Base-by-base conservation (phyloP, 2,888 invertebrate genomes). In the Argyra leucocephala region DNA sequence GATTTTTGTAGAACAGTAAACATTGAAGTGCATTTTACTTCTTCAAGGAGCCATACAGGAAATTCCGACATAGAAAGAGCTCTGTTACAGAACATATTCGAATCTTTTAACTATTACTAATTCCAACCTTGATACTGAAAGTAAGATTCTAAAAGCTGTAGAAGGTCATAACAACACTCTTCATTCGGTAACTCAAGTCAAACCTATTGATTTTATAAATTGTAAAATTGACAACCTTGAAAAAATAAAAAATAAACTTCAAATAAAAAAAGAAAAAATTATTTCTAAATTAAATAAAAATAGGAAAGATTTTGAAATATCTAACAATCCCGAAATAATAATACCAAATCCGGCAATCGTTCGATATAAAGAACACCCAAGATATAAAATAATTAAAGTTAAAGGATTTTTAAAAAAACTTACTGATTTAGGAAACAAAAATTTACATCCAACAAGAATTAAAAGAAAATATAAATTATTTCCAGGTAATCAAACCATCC, bases 61-160 rank as follows among this genome's bases (percentile, higher is more conserved):
- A 63, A 63, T 23, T 37, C 36, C 15, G 48, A 62, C 37, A 63
- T 63, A 63, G 63, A 63, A 48, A 63, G 48, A 21, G 36, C 61
- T 36, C 31, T 15, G 12, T 37, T 12, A 37, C 12, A 37, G 6
- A 37, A 37, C 37, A 37, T 37, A 37, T 37, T 15, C 6, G 37
- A 12, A 37, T 37, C 3, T 26, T 26, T 26, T 26, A 26, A 26
- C 26, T 6, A 6, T 26, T 6, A 26, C 26, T 7, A 7, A 26
- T 26, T 7, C 26, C 26, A 26, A 7, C 26, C 26, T 26, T 26
- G 7, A 26, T 6, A 26, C 26, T 26, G 26, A 26, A 26, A 26
- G 26, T 26, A 6, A 7, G 4, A 26, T 26, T 6, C 7, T 26
- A 26, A 26, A 26, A 26, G 26, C 26, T 26, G 26, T 26, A 6